These are phyloP conservation scores for Datnioides undecimradiatus DNA, from an alignment of 2,113 vertebrate genomes.

Conservation along the genomic window DNA sequence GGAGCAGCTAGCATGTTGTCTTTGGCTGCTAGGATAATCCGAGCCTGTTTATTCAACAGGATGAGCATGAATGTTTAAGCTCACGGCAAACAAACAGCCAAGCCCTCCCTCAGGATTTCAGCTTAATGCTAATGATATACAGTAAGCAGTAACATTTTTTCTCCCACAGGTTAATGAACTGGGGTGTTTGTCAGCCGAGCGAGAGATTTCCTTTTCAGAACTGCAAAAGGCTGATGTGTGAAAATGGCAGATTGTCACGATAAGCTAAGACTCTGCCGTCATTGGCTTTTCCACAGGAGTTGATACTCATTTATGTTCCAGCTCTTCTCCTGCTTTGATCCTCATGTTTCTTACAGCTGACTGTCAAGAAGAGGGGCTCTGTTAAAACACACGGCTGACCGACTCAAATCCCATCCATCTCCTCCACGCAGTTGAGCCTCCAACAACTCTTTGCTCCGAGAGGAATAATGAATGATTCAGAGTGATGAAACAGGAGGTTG, in stretches of 20 bases:
- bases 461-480: constrained; percentile 68
- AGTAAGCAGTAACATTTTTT: constrained; percentile 38
- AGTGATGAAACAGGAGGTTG: constrained; percentile 57
- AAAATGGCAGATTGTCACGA: constrained; percentile 39
- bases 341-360: constrained; percentile 34
- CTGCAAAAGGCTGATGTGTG: constrained; percentile 17
- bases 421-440: constrained; percentile 27
- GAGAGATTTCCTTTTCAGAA: constrained; percentile 5
- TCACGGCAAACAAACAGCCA: constrained; percentile 60
- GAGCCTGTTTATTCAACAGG: constrained; percentile 62
- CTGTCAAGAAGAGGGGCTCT: constrained; percentile 32
- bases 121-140: constrained; percentile 70
- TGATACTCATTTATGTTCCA: constrained; percentile 46
- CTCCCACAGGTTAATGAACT: constrained; percentile 63
- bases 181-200: constrained; percentile 10
- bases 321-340: constrained; percentile 36
- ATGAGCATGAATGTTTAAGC: constrained; percentile 63
- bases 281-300: constrained; percentile 30
- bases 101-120: constrained; percentile 49
- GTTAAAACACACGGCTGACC: constrained; percentile 42
- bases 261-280: constrained; percentile 14
- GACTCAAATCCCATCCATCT: constrained; percentile 26
- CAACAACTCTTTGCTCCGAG: constrained; percentile 40
- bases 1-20: constrained; percentile 35
- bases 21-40: constrained; percentile 53